Evolutionary conservation across 2,113 vertebrate species (phyloP).

Genomic region (Bujurquina vittata): DNA sequence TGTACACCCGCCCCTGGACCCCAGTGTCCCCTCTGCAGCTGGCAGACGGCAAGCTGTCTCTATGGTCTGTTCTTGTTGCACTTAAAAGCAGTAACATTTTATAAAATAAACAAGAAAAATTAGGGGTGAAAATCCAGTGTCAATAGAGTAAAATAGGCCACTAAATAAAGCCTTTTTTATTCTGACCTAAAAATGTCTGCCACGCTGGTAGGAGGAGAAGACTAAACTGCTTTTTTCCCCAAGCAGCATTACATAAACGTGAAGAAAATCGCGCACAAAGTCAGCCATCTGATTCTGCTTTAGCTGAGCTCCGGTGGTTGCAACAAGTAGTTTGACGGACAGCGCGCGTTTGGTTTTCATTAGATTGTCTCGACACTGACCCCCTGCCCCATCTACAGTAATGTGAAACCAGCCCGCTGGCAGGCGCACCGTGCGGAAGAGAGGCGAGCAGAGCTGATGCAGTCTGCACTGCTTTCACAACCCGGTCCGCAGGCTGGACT

Average conservation of each 20-base stretch:
- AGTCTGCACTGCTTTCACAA: constrained; percentile 50
- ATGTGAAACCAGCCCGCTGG: constrained; percentile 75
- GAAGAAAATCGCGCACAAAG: constrained; percentile 7
- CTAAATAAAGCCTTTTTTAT: neutral
- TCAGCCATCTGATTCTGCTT: constrained; percentile 27
- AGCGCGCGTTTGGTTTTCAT: constrained; percentile 71
- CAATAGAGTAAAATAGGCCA: neutral
- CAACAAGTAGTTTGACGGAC: constrained; percentile 49
- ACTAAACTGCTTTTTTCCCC: neutral
- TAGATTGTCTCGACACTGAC: constrained; percentile 74
- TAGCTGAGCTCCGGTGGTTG: constrained; percentile 7
- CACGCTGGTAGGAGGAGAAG: neutral
- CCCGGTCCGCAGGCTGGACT: constrained; percentile 55
- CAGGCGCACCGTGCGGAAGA: constrained; percentile 55
- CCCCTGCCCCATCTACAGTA: constrained; percentile 76
- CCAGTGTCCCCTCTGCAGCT: neutral
- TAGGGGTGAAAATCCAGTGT: too few species aligned
- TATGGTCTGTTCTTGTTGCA: neutral
- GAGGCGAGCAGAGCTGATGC: constrained; percentile 55
- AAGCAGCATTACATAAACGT: constrained; percentile 30
- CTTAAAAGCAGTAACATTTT: neutral
- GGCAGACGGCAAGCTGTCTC: neutral
- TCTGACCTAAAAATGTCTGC: neutral
- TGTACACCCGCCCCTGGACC: too few species aligned
- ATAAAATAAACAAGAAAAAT: neutral